phyloP scores from a whole-genome alignment of 2,888 invertebrate species.

The Ophion obscuratus region DNA sequence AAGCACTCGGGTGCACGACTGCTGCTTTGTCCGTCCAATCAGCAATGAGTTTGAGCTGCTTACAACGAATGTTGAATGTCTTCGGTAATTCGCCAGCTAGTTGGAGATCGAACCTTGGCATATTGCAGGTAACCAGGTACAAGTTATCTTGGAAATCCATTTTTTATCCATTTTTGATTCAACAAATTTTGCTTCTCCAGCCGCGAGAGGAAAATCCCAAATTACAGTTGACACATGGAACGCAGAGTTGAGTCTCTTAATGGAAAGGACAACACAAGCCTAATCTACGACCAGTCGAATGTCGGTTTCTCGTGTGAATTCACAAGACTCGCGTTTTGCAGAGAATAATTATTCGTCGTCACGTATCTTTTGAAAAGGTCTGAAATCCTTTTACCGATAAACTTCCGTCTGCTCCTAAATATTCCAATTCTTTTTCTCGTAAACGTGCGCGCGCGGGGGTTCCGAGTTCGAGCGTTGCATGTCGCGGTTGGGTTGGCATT shows the following conservation, averaged over 20 bases:
- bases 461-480: neutral
- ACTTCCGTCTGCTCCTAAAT: constrained; percentile 39
- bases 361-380: constrained; percentile 44
- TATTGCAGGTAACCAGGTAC: too few relatives aligned
- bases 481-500: constrained; percentile 32
- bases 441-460: neutral
- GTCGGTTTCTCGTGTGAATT: constrained; percentile 21
- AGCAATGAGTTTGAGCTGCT: neutral
- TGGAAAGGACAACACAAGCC: constrained; percentile 16
- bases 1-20: neutral
- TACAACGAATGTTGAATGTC: too few relatives aligned
- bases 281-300: constrained; percentile 25
- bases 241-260: constrained; percentile 5
- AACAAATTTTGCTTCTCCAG: neutral
- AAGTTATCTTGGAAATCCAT: neutral
- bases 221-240: constrained; percentile 12
- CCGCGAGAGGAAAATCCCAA: neutral
- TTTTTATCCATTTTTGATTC: neutral
- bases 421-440: constrained; percentile 37
- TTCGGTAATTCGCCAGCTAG: too few relatives aligned
- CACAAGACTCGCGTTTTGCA: constrained; percentile 20
- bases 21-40: too few relatives aligned
- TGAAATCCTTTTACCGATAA: constrained; percentile 48
- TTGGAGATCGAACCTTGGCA: too few relatives aligned
- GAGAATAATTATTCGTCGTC: constrained; percentile 54